A percentile compares a stretch with the other conserved stretches of the same genome.
Conservation (phyloP, 2,888 invertebrate genomes). For the Microchrysa polita region DNA sequence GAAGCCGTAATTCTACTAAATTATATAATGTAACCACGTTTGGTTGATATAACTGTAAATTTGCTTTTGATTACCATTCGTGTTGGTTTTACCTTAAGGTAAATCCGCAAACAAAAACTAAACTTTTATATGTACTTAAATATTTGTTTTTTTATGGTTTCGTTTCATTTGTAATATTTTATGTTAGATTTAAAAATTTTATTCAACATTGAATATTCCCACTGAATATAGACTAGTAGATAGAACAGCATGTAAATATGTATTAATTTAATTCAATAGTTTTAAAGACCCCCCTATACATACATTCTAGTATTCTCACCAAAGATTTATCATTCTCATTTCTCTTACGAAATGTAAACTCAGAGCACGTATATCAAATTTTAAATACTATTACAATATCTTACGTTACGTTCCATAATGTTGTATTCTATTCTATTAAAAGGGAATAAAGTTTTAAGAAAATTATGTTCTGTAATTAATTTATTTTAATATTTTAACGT, state of each 20-base stretch:
- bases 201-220: background rate
- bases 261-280: constrained; percentile 5
- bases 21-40: background rate
- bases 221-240: background rate
- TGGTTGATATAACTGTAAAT: constrained; percentile 16
- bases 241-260: constrained; percentile 39
- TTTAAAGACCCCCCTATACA: too few relatives aligned
- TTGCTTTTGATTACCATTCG: constrained; percentile 26
- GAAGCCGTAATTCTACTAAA: background rate
- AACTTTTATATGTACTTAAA: constrained; percentile 5
- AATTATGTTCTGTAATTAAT: constrained; percentile 28
- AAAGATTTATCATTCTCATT: too few relatives aligned
- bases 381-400: too few relatives aligned
- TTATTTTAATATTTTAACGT: background rate
- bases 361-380: too few relatives aligned
- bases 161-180: background rate
- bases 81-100: constrained; percentile 40
- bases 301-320: too few relatives aligned
- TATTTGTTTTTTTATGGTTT: constrained; percentile 5
- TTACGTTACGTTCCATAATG: too few relatives aligned
- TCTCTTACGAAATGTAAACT: too few relatives aligned
- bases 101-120: constrained; percentile 6
- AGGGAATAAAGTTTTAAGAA: constrained; percentile 14
- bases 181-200: background rate
- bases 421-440: background rate